A percentile compares a stretch with the other conserved stretches of the same genome.
phyloP scores from a whole-genome alignment of 2,113 vertebrate species.

The Nycticebus coucang region DNA sequence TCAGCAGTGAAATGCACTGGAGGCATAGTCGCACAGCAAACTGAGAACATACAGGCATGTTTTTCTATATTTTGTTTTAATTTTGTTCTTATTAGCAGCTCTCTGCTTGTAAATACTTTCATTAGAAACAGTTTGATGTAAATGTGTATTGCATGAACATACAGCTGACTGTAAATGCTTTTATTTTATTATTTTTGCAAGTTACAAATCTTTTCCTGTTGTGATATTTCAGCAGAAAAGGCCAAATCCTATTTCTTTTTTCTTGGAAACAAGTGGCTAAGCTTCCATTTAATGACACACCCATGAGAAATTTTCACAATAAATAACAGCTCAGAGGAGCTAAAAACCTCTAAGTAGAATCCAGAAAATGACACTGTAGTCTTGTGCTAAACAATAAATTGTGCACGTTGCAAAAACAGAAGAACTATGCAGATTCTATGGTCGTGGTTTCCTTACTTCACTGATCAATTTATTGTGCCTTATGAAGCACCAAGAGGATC shows the following conservation, averaged over 20 bases:
- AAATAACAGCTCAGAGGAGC: neutral
- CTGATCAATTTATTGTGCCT: neutral
- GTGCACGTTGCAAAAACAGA: neutral
- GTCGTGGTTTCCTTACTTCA: neutral
- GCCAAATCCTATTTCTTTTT: neutral
- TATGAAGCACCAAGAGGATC: neutral
- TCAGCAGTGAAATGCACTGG: neutral
- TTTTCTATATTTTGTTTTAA: slow-evolving; percentile 24
- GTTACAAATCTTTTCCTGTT: slow-evolving; percentile 50
- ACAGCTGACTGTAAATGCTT: slow-evolving; percentile 4
- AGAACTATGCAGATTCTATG: neutral
- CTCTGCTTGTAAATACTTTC: neutral
- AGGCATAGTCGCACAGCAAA: neutral
- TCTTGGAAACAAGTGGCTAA: neutral
- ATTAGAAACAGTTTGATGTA: slow-evolving; percentile 28
- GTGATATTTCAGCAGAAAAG: slow-evolving; percentile 43
- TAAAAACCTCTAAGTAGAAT: neutral
- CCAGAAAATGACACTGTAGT: neutral
- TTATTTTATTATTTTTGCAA: slow-evolving; percentile 16
- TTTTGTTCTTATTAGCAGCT: neutral
- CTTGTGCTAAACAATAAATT: neutral
- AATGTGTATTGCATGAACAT: neutral
- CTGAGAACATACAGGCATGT: neutral
- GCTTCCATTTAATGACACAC: slow-evolving; percentile 9
- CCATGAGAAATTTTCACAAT: slow-evolving; percentile 18